phyloP scores from a whole-genome alignment of 2,113 vertebrate species.

The Vimba vimba region DNA sequence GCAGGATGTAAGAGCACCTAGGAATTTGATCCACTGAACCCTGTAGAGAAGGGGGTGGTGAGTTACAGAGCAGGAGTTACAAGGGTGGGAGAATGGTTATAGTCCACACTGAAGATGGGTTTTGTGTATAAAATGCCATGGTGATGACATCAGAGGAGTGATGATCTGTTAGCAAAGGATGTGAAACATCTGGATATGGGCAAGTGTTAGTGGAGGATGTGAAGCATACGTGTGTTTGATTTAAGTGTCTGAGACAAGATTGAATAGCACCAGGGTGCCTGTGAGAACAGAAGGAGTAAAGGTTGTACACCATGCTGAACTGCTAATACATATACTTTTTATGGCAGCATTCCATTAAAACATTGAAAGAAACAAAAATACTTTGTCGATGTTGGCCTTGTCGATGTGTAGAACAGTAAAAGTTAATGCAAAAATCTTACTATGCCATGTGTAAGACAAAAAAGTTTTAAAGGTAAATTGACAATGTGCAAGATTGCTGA shows the following conservation, averaged over 20 bases:
- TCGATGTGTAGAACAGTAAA: neutral
- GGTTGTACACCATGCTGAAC: constrained; percentile 5
- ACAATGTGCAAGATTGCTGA: neutral
- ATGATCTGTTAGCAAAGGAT: neutral
- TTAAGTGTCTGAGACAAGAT: constrained; percentile 13
- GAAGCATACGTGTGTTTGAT: constrained; percentile 25
- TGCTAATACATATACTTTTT: neutral
- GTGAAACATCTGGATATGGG: constrained; percentile 22
- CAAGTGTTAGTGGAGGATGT: constrained; percentile 4
- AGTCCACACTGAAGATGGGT: constrained; percentile 3
- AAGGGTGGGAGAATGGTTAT: neutral
- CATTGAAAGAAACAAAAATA: neutral
- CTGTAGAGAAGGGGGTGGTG: neutral
- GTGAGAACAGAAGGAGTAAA: neutral
- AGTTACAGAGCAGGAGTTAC: neutral
- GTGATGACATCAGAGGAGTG: constrained; percentile 2
- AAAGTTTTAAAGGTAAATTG: neutral
- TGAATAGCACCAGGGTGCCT: neutral
- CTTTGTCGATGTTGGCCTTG: neutral
- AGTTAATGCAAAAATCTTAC: neutral
- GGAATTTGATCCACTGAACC: constrained; percentile 14
- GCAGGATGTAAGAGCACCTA: constrained; percentile 15
- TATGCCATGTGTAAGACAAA: neutral
- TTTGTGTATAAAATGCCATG: constrained; percentile 17
- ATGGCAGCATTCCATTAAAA: neutral